Conservation (phyloP, 2,888 invertebrate species). For the Syritta pipiens region DNA sequence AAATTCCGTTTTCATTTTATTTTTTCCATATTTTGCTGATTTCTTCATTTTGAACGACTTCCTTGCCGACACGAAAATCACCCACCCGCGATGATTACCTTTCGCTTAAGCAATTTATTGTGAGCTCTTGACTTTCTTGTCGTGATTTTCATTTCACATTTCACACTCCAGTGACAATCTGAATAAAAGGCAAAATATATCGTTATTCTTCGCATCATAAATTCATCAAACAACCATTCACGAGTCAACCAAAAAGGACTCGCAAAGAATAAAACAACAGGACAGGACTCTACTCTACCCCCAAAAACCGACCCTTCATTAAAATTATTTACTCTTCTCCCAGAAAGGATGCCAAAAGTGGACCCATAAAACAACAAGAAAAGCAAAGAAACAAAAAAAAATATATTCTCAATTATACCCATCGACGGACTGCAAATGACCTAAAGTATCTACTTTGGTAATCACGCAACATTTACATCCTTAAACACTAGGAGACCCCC, state of each 20-base stretch:
- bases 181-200: conserved; percentile 41
- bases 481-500: conserved; percentile 2
- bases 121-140: conserved; percentile 7
- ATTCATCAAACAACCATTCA: conserved; percentile 46
- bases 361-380: neutral
- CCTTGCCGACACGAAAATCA: neutral
- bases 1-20: no score
- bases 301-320: conserved; percentile 34
- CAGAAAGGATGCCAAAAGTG: conserved; percentile 16
- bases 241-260: no score
- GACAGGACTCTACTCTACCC: neutral
- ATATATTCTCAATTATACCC: conserved; percentile 32
- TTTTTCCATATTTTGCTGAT: neutral
- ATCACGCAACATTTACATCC: conserved; percentile 36
- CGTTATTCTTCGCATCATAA: conserved; percentile 44
- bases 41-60: neutral
- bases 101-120: conserved; percentile 18
- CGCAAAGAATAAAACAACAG: neutral
- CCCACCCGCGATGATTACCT: conserved; percentile 1
- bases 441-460: conserved; percentile 33
- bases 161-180: conserved; percentile 43
- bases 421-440: conserved; percentile 43
- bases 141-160: conserved; percentile 19
- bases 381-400: neutral
- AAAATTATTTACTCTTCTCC: conserved; percentile 40